phyloP scores from a whole-genome alignment of 2,888 invertebrate genomes.

The Sesia bembeciformis region DNA sequence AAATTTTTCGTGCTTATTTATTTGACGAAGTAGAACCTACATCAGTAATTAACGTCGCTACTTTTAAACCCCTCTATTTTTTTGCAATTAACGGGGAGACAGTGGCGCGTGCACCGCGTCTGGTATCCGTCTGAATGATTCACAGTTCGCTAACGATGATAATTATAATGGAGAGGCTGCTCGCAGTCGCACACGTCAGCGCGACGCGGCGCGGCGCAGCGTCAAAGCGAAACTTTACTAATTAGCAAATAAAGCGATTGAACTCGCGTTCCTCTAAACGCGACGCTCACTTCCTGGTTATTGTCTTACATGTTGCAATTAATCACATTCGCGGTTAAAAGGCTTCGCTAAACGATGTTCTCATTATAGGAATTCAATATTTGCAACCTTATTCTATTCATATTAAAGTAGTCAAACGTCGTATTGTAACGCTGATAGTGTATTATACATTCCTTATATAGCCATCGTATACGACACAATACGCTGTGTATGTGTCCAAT shows the following conservation, averaged over 20 bases:
- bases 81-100: too few relatives aligned
- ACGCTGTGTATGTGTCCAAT: not conserved
- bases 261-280: constrained; percentile 18
- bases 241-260: constrained; percentile 61
- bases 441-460: not conserved
- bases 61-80: too few relatives aligned
- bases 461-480: not conserved
- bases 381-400: not conserved
- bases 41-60: too few relatives aligned
- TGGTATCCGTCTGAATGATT: not conserved
- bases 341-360: constrained; percentile 4
- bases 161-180: constrained; percentile 39
- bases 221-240: constrained; percentile 57
- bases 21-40: too few relatives aligned
- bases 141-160: constrained; percentile 32
- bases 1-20: too few relatives aligned
- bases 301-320: constrained; percentile 24
- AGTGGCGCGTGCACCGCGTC: not conserved
- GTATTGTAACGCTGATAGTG: not conserved
- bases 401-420: not conserved
- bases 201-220: constrained; percentile 11
- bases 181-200: constrained; percentile 8
- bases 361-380: not conserved
- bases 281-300: constrained; percentile 27
- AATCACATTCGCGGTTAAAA: too few relatives aligned